Evolutionary conservation across 2,113 vertebrate species (phyloP).

Genomic region (Neotragus pygmaeus): DNA sequence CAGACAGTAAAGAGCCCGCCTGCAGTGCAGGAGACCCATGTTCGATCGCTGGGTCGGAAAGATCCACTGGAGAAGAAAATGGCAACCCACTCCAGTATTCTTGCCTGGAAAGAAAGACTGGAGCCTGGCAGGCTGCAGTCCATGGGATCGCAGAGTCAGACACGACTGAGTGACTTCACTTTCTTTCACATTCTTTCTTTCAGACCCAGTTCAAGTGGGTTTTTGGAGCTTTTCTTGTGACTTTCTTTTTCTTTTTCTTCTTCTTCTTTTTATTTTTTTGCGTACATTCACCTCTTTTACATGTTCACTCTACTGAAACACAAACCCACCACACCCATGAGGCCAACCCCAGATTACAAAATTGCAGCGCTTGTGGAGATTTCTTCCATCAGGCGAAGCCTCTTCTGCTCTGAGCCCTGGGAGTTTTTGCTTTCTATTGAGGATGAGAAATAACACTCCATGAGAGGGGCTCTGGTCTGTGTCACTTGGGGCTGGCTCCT

Average conservation of each 20-base stretch:
- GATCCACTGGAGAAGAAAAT: not conserved
- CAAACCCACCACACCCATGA: not conserved
- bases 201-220: not conserved
- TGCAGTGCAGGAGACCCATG: not conserved
- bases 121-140: not conserved
- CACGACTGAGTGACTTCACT: not conserved
- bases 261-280: not conserved
- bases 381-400: not conserved
- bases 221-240: not conserved
- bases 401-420: not conserved
- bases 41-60: not conserved
- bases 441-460: slow-evolving; percentile 19
- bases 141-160: not conserved
- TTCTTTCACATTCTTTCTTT: not conserved
- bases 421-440: slow-evolving; percentile 48
- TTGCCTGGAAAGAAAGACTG: not conserved
- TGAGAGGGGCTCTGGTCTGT: slow-evolving; percentile 46
- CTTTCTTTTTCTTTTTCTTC: not conserved
- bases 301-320: not conserved
- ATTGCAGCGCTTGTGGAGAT: not conserved
- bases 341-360: not conserved
- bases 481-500: slow-evolving; percentile 11
- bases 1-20: not conserved
- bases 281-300: not conserved
- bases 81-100: not conserved